A percentile compares a stretch with the other conserved stretches of the same genome.
Evolutionary conservation across 2,113 vertebrate genomes (phyloP).

Genomic region (Macroglossus sobrinus): DNA sequence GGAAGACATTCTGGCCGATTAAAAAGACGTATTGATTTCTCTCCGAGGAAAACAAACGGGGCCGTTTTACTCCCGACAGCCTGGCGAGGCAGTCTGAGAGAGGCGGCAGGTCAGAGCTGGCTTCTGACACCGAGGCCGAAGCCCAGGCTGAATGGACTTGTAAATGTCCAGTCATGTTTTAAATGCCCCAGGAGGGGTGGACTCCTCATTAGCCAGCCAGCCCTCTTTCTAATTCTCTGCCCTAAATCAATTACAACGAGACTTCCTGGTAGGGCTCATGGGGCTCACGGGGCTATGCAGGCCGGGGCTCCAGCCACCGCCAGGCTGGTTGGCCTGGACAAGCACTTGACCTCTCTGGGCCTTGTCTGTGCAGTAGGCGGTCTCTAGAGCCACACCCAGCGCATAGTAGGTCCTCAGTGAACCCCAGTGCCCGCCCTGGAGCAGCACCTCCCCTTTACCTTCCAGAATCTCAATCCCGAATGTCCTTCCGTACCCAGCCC

Average conservation of each 20-base stretch:
- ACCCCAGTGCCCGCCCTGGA: accelerated
- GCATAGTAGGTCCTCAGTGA: neutral
- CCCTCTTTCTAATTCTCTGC: neutral
- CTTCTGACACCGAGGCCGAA: neutral
- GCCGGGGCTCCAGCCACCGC: accelerated
- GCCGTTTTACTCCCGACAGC: constrained; percentile 29
- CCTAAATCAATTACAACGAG: neutral
- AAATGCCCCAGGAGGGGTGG: neutral
- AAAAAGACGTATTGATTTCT: constrained; percentile 49
- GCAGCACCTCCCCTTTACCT: neutral
- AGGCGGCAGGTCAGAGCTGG: neutral
- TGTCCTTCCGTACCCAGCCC: neutral
- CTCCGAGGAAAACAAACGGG: neutral
- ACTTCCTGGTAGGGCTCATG: neutral
- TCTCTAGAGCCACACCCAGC: accelerated
- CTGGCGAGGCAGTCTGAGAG: neutral
- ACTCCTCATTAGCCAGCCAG: neutral
- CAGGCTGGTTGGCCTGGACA: neutral
- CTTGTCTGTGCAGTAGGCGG: accelerated
- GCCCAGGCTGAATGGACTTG: neutral
- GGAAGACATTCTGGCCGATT: constrained; percentile 10
- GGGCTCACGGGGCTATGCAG: accelerated
- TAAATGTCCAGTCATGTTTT: neutral
- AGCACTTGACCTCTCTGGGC: neutral
- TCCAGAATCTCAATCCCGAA: neutral